Evolutionary conservation across 1,140 invertebrate species (phyloP).

Genomic region (Platyura marginata): DNA sequence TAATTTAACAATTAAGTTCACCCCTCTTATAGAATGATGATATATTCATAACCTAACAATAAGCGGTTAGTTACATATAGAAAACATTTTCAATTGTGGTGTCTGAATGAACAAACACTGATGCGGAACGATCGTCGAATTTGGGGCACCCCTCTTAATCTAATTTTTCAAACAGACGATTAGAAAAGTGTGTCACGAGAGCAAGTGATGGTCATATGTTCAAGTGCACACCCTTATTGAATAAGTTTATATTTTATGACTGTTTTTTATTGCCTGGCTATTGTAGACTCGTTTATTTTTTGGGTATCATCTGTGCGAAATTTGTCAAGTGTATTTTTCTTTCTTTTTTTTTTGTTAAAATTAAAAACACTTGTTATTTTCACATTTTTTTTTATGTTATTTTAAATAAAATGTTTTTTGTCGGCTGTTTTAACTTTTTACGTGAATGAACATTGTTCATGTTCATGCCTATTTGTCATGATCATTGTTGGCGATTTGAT

Average conservation of each 20-base stretch:
- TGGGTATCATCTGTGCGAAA: constrained; percentile 1
- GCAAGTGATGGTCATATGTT: constrained; percentile 2
- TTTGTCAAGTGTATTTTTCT: neutral
- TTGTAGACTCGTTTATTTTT: too few species aligned
- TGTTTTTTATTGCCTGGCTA: too few species aligned
- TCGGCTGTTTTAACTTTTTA: too few species aligned
- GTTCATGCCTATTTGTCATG: too few species aligned
- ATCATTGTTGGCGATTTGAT: too few species aligned
- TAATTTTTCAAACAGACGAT: too few species aligned
- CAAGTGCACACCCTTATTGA: neutral
- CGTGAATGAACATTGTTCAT: too few species aligned
- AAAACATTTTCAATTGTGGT: neutral
- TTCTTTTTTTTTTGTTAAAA: neutral
- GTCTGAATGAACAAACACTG: neutral
- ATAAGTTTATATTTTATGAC: too few species aligned
- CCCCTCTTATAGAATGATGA: neutral
- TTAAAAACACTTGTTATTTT: too few species aligned
- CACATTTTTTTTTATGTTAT: too few species aligned
- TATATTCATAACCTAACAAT: neutral
- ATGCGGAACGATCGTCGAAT: neutral
- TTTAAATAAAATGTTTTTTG: too few species aligned
- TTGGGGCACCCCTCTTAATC: too few species aligned
- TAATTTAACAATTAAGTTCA: neutral
- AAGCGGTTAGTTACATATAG: neutral
- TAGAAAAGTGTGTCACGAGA: constrained; percentile 1